Percentiles rank a stretch among this genome's conserved stretches.
Evolutionary conservation across 2,888 invertebrate genomes (phyloP).

Genomic region (Lepidonotus clava): DNA sequence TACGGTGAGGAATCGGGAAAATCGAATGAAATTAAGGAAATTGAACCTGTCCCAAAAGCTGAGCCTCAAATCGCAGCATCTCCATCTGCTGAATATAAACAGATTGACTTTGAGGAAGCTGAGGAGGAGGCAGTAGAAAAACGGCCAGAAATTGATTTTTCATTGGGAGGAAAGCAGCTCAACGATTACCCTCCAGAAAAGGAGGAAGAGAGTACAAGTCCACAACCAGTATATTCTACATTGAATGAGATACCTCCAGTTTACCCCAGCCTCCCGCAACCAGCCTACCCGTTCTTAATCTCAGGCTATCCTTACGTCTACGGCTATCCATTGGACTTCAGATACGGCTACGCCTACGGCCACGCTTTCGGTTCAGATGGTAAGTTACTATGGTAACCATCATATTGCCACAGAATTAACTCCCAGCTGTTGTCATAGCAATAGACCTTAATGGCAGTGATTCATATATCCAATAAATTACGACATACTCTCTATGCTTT

Average conservation of each 20-base stretch:
- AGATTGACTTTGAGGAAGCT: too few relatives aligned
- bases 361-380: slow-evolving; percentile 41
- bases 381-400: neutral
- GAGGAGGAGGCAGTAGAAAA: too few relatives aligned
- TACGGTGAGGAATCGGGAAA: too few relatives aligned
- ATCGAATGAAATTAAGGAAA: too few relatives aligned
- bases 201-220: neutral
- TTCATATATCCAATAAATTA: too few relatives aligned
- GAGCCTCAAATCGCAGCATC: too few relatives aligned
- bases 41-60: too few relatives aligned
- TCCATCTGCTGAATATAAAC: too few relatives aligned
- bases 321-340: slow-evolving; percentile 18
- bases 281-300: neutral
- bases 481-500: too few relatives aligned
- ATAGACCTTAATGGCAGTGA: too few relatives aligned
- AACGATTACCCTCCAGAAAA: neutral
- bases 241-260: neutral
- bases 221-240: neutral
- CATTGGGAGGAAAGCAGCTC: neutral
- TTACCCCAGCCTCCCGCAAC: neutral
- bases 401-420: too few relatives aligned
- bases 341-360: slow-evolving; percentile 30
- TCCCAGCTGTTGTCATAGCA: neutral
- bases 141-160: too few relatives aligned
- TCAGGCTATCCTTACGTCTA: slow-evolving; percentile 21